These are phyloP conservation scores for Zaprionus lineosus DNA, from an alignment of 2,888 invertebrate genomes.

Conservation along the genomic window DNA sequence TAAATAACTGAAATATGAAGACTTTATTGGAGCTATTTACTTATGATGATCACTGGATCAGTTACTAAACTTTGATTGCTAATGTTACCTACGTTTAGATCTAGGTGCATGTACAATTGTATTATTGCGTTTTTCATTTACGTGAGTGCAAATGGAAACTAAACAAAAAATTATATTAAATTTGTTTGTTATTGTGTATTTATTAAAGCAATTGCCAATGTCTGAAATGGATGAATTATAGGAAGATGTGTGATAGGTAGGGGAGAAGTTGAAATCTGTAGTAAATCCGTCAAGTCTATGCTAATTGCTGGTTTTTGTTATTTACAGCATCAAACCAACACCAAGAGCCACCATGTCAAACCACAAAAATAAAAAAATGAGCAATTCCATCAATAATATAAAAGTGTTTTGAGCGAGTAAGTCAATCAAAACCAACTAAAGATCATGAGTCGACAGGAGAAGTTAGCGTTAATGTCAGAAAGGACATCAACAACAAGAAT, in stretches of 20 bases:
- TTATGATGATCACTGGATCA: conserved; percentile 39
- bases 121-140: conserved; percentile 48
- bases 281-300: conserved; percentile 39
- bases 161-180: conserved; percentile 44
- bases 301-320: conserved; percentile 49
- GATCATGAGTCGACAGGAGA: conserved; percentile 71
- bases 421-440: conserved; percentile 21
- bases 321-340: conserved; percentile 30
- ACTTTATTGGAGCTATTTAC: conserved; percentile 41
- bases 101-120: conserved; percentile 18
- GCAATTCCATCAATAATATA: conserved; percentile 39
- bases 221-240: conserved; percentile 47
- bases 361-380: conserved; percentile 14
- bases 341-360: conserved; percentile 49
- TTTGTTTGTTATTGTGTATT: conserved; percentile 21
- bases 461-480: conserved; percentile 9
- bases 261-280: not conserved
- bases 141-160: conserved; percentile 64
- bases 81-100: not conserved
- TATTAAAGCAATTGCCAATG: conserved; percentile 59
- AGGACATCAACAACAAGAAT: conserved; percentile 20
- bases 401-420: conserved; percentile 34
- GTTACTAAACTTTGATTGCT: conserved; percentile 50
- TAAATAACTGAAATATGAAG: conserved; percentile 40
- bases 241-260: no score